Conservation (phyloP, 2,113 vertebrate species). For the Myodes glareolus region DNA sequence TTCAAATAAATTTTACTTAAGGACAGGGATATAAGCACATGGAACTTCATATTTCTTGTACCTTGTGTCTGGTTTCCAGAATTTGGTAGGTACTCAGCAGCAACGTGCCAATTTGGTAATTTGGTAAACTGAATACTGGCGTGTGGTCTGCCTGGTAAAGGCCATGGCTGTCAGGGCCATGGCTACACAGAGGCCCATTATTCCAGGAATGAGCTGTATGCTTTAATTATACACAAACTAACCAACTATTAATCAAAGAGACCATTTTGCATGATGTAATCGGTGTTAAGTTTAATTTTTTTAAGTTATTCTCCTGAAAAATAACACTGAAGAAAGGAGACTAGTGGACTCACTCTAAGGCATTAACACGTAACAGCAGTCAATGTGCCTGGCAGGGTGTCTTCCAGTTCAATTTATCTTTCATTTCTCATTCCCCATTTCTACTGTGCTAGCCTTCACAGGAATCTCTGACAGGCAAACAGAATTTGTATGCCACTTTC, state of each 20-base stretch:
- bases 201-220: background rate
- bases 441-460: background rate
- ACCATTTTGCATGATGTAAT: background rate
- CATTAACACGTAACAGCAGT: background rate
- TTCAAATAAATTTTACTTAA: constrained; percentile 1
- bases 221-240: background rate
- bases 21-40: background rate
- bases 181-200: background rate
- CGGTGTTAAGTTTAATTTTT: background rate
- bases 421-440: background rate
- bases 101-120: background rate
- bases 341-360: background rate
- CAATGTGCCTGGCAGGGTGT: background rate
- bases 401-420: background rate
- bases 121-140: background rate
- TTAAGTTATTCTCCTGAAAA: background rate
- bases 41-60: constrained; percentile 27
- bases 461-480: constrained; percentile 52
- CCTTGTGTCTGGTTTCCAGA: background rate
- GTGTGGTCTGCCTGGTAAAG: background rate
- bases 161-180: background rate
- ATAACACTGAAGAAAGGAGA: background rate
- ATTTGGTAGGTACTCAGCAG: background rate
- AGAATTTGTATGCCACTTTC: constrained; percentile 26
- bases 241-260: constrained; percentile 34